phyloP scores from a whole-genome alignment of 2,113 vertebrate species.

The Lamprotornis superbus region DNA sequence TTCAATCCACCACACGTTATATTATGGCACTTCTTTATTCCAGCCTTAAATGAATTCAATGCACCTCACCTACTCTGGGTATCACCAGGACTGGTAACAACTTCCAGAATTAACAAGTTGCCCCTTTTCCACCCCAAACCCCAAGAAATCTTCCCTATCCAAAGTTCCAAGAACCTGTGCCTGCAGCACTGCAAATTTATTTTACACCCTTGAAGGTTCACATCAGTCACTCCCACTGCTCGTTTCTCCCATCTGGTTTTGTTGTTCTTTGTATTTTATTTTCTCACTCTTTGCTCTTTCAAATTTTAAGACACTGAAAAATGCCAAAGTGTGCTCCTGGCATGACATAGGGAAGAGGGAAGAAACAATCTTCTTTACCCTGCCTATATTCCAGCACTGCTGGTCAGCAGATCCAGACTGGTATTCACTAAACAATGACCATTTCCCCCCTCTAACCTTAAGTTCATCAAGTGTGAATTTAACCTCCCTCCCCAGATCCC shows the following conservation, averaged over 20 bases:
- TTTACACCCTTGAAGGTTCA: neutral
- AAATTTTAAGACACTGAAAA: neutral
- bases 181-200: neutral
- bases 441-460: neutral
- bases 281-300: neutral
- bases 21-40: neutral
- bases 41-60: neutral
- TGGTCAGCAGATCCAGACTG: neutral
- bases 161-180: neutral
- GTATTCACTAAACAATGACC: neutral
- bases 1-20: neutral
- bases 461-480: neutral
- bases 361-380: neutral
- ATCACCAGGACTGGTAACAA: neutral
- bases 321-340: neutral
- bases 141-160: neutral
- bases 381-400: neutral
- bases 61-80: neutral
- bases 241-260: neutral
- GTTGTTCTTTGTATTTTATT: neutral
- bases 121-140: neutral
- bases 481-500: neutral
- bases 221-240: neutral
- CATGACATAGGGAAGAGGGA: fast-evolving
- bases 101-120: neutral